Evolutionary conservation across 2,113 vertebrate genomes (phyloP), one percentile per base, ranked within the genome.

Genomic region (Tauraco erythrolophus): DNA sequence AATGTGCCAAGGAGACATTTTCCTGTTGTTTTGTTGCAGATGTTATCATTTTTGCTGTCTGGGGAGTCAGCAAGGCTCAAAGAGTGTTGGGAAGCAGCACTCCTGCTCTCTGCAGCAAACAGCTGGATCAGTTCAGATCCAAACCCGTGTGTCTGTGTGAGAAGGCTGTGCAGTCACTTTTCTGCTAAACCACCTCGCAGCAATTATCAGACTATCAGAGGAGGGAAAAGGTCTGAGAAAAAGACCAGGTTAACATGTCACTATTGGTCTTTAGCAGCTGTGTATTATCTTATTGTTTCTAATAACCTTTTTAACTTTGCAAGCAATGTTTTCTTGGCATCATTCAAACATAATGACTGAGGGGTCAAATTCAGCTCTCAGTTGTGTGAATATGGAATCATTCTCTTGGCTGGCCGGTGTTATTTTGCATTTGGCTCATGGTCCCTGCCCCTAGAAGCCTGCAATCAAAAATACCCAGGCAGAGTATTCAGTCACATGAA

Each of bases 251-350:
- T 25, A 87, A 79, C n/a, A 3, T 81, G 35, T 79, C 84, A 45
- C 91, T 81, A 7, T 54, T 84, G 70, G 81, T 46, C 64, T 89
- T 65, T 3, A 94, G 77, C 95, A 97, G 96, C 94, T 97, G 94
- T 61, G 82, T 45, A 70, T 87, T 89, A 87, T 96, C 87, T 70
- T 94, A 19, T 85, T 95, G 94, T 92, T 93, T 31, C 89, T 48
- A 91, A 83, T 85, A 95, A 94, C 84, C 91, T 95, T 87, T 94
- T 74, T 83, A 88, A 54, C 95, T 89, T 92, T 27, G 74, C 83
- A 79, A 83, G 88, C 84, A 88, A 37, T 83, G 81, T 92, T 96
- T 96, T 91, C 81, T 96, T 95, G 96, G 94, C 95, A 82, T 80
- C 74, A 22, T 50, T 94, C 53, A 66, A 69, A 58, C n/a, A n/a